Evolutionary conservation across 2,113 vertebrate genomes (phyloP).

Genomic region (Ceuthmochares aereus): DNA sequence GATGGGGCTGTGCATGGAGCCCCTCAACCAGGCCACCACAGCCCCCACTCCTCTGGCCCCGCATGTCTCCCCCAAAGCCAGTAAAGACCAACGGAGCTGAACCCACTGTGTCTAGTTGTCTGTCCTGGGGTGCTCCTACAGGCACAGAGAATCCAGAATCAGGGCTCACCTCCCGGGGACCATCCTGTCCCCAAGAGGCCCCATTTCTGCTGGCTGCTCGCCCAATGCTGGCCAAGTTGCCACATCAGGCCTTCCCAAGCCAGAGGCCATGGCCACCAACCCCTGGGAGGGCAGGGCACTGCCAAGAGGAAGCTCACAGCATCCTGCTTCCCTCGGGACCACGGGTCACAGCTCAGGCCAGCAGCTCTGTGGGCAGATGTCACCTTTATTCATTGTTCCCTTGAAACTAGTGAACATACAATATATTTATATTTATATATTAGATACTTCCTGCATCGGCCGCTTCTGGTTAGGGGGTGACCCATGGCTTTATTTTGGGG

Average conservation of each 20-base stretch:
- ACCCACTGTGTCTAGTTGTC: rapidly evolving
- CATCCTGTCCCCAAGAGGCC: rapidly evolving
- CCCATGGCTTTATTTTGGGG: background rate
- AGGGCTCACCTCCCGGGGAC: rapidly evolving
- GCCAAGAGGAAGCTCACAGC: background rate
- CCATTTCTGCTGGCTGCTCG: rapidly evolving
- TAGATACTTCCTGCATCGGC: slow-evolving; percentile 26
- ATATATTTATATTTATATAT: slow-evolving; percentile 62
- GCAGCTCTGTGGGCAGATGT: background rate
- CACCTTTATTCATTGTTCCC: slow-evolving; percentile 45
- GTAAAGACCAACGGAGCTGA: slow-evolving; percentile 19
- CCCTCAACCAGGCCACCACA: background rate
- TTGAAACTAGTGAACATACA: slow-evolving; percentile 45
- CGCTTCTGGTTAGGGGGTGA: background rate
- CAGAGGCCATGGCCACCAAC: background rate
- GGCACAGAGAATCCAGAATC: no score
- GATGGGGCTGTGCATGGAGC: background rate
- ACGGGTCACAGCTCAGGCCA: rapidly evolving
- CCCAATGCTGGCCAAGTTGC: background rate
- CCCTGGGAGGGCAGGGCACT: background rate
- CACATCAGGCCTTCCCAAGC: background rate
- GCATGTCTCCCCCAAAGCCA: background rate
- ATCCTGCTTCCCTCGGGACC: background rate
- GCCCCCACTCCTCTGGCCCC: background rate
- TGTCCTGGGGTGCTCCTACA: background rate